These are phyloP conservation scores for Caenorhabditis afra DNA, from an alignment of 2,888 invertebrate species.

Conservation along the genomic window DNA sequence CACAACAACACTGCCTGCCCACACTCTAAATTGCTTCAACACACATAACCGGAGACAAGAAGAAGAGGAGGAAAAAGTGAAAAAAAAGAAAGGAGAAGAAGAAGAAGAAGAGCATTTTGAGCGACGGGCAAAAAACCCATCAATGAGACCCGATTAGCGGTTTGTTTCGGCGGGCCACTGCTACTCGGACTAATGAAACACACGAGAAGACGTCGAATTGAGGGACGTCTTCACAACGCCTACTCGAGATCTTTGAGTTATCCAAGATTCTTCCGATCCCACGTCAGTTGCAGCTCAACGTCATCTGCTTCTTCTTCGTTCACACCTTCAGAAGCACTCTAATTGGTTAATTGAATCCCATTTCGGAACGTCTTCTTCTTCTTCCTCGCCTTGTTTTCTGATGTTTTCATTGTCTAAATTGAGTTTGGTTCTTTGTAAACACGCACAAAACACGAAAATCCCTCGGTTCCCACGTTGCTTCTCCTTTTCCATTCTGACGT, in stretches of 20 bases:
- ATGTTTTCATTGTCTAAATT: conserved; percentile 13
- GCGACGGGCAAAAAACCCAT: conserved; percentile 12
- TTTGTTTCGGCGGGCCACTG: not conserved
- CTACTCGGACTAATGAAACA: conserved; percentile 14
- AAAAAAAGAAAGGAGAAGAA: too few relatives aligned
- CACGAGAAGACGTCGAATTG: too few relatives aligned
- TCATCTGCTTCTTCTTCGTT: too few relatives aligned
- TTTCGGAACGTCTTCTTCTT: too few relatives aligned
- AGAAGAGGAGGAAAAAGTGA: conserved; percentile 17
- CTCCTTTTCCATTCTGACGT: not conserved
- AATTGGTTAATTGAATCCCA: too few relatives aligned
- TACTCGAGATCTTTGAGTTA: too few relatives aligned
- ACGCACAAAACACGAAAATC: conserved; percentile 11
- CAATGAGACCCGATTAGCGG: conserved; percentile 29
- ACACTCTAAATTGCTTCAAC: conserved; percentile 32
- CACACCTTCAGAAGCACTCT: too few relatives aligned
- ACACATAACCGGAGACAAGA: conserved; percentile 29
- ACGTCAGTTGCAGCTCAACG: too few relatives aligned
- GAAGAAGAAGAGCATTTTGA: conserved; percentile 18
- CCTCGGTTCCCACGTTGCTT: conserved; percentile 1
- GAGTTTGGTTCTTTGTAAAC: conserved; percentile 12
- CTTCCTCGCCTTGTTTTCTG: too few relatives aligned
- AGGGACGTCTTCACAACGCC: too few relatives aligned
- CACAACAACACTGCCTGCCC: conserved; percentile 22
- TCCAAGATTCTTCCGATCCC: too few relatives aligned